phyloP scores from a whole-genome alignment of 2,113 vertebrate species.

The Hemichromis elongatus region DNA sequence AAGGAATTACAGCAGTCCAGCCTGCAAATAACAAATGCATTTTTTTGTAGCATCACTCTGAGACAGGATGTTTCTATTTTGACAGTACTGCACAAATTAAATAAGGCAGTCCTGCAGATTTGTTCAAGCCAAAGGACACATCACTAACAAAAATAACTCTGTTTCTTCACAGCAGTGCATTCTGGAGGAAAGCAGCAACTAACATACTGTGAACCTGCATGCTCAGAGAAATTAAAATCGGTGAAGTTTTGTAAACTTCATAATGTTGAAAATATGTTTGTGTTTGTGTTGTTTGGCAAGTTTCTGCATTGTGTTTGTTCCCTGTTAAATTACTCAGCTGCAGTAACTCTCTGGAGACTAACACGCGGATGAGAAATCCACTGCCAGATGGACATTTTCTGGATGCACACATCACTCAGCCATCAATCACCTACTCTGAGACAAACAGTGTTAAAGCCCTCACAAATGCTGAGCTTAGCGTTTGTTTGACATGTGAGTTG shows the following conservation, averaged over 20 bases:
- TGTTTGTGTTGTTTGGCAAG: background rate
- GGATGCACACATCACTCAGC: background rate
- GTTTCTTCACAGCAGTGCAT: accelerated
- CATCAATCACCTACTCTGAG: background rate
- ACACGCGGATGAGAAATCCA: background rate
- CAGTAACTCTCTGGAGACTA: background rate
- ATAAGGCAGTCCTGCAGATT: background rate
- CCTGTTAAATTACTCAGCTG: background rate
- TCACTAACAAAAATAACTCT: no score
- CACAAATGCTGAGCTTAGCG: background rate
- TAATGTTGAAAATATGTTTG: background rate
- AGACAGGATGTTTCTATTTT: background rate
- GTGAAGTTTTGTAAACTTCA: background rate
- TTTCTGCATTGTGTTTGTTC: background rate
- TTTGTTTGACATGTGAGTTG: background rate
- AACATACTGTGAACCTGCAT: background rate
- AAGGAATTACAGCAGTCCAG: background rate
- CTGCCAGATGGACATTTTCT: background rate
- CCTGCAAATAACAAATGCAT: background rate
- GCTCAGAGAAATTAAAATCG: background rate
- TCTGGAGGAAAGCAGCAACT: background rate
- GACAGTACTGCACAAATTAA: background rate
- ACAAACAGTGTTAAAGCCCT: background rate
- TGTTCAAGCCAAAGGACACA: background rate
- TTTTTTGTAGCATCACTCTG: background rate